phyloP scores from a whole-genome alignment of 2,888 invertebrate genomes.

The Brachypterus glaber region DNA sequence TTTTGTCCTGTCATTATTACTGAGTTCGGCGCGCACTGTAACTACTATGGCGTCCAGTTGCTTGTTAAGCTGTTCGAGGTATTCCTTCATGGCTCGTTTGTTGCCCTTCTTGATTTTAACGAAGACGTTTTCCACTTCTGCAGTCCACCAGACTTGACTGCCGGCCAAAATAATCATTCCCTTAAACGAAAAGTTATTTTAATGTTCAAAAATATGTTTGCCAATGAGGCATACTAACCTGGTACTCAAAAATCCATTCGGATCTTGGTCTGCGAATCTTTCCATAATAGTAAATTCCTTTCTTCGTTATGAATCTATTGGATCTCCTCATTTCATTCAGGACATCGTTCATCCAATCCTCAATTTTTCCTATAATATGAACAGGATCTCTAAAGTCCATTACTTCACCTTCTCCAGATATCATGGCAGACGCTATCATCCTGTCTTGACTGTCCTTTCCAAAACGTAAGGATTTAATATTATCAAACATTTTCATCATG shows the following conservation, averaged over 20 bases:
- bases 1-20: conserved; percentile 74
- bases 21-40: conserved; percentile 60
- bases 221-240: too few relatives aligned
- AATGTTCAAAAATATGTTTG: too few relatives aligned
- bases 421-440: conserved; percentile 68
- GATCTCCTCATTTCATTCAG: conserved; percentile 75
- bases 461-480: conserved; percentile 67
- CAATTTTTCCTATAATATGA: conserved; percentile 70
- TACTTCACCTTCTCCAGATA: conserved; percentile 78
- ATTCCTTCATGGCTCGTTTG: conserved; percentile 85
- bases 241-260: conserved; percentile 83
- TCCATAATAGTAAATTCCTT: conserved; percentile 79
- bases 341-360: conserved; percentile 87
- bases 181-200: too few relatives aligned
- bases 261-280: conserved; percentile 59
- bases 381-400: conserved; percentile 72
- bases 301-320: conserved; percentile 77
- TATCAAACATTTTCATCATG: conserved; percentile 94
- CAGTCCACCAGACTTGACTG: conserved; percentile 93
- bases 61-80: conserved; percentile 65
- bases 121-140: conserved; percentile 88
- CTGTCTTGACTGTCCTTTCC: conserved; percentile 56
- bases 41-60: conserved; percentile 79
- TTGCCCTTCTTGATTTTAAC: conserved; percentile 59
- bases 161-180: conserved; percentile 58